phyloP scores from a whole-genome alignment of 1,140 invertebrate genomes.

The Liolophura sinensis region DNA sequence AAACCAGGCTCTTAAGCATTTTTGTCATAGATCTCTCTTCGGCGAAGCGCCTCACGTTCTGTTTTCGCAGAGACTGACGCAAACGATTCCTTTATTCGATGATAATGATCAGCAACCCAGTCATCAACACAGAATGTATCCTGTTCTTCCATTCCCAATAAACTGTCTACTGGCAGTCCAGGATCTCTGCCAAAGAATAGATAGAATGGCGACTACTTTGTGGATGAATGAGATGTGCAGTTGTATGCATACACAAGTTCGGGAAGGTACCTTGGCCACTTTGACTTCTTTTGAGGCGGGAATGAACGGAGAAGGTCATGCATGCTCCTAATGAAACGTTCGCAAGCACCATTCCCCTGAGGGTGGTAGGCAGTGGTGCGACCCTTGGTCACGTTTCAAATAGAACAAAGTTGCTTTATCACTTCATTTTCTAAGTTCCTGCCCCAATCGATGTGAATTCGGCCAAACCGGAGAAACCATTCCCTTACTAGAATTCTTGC shows the following conservation, averaged over 20 bases:
- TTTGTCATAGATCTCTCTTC: too few relatives aligned
- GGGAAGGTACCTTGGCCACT: constrained; percentile 20
- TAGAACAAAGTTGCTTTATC: constrained; percentile 9
- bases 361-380: constrained; percentile 29
- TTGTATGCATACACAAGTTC: constrained; percentile 23
- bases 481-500: constrained; percentile 21
- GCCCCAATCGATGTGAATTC: constrained; percentile 28
- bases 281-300: constrained; percentile 9
- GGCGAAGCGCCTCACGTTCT: too few relatives aligned
- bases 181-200: constrained; percentile 17
- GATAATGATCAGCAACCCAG: too few relatives aligned
- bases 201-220: constrained; percentile 16
- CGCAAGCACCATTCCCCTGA: constrained; percentile 20
- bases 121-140: too few relatives aligned
- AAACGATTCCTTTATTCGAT: too few relatives aligned
- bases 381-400: constrained; percentile 18
- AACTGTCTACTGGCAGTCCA: neutral
- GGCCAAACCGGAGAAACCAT: constrained; percentile 20
- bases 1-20: too few relatives aligned
- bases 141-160: neutral
- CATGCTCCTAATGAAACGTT: constrained; percentile 28
- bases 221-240: constrained; percentile 16
- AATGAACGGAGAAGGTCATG: constrained; percentile 24
- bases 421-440: constrained; percentile 16
- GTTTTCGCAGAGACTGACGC: too few relatives aligned